Evolutionary conservation across 2,113 vertebrate genomes (phyloP).

Genomic region (Labeo catla): DNA sequence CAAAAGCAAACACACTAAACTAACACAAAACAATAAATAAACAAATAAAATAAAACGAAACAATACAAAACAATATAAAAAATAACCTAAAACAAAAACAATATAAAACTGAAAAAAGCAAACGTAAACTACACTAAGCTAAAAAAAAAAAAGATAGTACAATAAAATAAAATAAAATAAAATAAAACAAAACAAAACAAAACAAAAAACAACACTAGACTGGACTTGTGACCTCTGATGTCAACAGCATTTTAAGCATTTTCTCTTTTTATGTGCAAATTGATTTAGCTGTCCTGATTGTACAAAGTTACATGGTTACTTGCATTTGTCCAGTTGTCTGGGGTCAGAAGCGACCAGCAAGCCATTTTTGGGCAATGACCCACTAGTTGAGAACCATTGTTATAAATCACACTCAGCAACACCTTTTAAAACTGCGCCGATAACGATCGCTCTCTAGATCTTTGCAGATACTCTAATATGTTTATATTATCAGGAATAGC

Average conservation of each 20-base stretch:
- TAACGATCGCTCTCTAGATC: background rate
- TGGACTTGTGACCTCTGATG: background rate
- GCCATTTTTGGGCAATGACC: background rate
- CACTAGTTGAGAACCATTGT: background rate
- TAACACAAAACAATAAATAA: background rate
- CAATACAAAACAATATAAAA: too few species aligned
- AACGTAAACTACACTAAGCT: too few species aligned
- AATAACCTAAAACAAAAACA: too few species aligned
- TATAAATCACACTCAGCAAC: conserved; percentile 5
- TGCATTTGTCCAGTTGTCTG: background rate
- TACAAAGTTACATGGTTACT: background rate
- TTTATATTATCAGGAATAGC: conserved; percentile 1
- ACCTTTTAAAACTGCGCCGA: background rate
- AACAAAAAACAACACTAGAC: background rate
- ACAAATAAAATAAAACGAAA: background rate
- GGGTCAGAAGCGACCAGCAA: background rate
- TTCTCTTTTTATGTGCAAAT: background rate
- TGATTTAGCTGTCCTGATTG: background rate
- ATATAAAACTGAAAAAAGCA: too few species aligned
- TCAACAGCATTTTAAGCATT: background rate
- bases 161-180: too few species aligned
- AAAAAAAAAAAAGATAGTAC: too few species aligned
- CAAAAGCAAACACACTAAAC: background rate
- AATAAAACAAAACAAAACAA: too few species aligned
- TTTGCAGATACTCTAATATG: background rate